These are phyloP conservation scores for Oryzias dopingdopingensis DNA, from an alignment of 2,797 vertebrate species.

Conservation along the genomic window DNA sequence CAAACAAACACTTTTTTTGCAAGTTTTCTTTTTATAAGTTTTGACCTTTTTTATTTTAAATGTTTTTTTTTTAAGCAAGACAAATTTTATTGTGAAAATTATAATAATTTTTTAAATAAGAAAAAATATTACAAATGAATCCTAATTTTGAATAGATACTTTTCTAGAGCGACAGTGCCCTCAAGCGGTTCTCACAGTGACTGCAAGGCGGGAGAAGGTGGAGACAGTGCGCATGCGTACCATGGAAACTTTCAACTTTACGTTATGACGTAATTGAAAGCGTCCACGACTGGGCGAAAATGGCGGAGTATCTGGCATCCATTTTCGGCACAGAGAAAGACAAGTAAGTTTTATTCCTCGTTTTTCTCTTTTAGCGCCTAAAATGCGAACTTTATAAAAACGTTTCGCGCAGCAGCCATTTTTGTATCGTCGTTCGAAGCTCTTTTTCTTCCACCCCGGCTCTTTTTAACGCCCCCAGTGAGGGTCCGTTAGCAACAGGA, in stretches of 20 bases:
- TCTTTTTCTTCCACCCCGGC: not conserved
- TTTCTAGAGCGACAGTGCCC: conserved; percentile 22
- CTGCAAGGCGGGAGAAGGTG: not conserved
- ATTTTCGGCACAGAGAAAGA: conserved; percentile 99
- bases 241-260: conserved; percentile 2
- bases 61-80: too few relatives aligned
- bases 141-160: not conserved
- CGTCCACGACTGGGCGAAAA: conserved; percentile 80
- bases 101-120: not conserved
- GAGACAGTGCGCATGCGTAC: not conserved
- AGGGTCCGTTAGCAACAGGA: conserved; percentile 33
- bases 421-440: accelerated
- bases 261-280: conserved; percentile 49
- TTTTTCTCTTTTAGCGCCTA: accelerated
- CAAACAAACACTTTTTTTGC: not conserved
- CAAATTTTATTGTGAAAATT: too few relatives aligned
- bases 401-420: accelerated
- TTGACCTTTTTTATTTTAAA: not conserved
- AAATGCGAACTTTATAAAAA: accelerated
- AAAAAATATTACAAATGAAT: not conserved
- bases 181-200: not conserved
- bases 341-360: conserved; percentile 84
- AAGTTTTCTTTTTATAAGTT: not conserved
- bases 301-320: conserved; percentile 98
- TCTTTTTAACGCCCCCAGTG: not conserved